Evolutionary conservation across 1,140 invertebrate species (phyloP).

Genomic region (Formica selysi): DNA sequence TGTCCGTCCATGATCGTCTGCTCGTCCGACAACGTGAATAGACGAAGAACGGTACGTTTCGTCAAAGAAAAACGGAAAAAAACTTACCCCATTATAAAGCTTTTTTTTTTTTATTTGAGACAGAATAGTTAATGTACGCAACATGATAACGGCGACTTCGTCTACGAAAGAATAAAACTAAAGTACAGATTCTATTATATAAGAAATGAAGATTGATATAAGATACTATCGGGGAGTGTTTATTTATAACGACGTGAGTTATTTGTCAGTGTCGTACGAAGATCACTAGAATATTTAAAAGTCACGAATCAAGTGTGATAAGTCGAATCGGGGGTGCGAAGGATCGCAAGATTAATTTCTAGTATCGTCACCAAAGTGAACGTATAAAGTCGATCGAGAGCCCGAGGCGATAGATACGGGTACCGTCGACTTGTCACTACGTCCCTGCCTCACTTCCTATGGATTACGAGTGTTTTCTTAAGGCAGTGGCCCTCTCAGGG

Average conservation of each 20-base stretch:
- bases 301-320: constrained; percentile 22
- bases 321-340: constrained; percentile 39
- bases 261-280: constrained; percentile 4
- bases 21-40: constrained; percentile 62
- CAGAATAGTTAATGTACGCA: constrained; percentile 4
- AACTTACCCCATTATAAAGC: background rate
- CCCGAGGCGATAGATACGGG: constrained; percentile 75
- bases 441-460: constrained; percentile 77
- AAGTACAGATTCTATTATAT: background rate
- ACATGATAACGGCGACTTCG: constrained; percentile 8
- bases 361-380: constrained; percentile 58
- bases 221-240: background rate
- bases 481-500: constrained; percentile 78
- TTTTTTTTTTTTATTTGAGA: constrained; percentile 19
- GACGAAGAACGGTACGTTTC: constrained; percentile 22
- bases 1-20: constrained; percentile 57
- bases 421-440: constrained; percentile 80
- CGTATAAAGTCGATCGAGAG: constrained; percentile 57
- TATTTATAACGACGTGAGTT: background rate
- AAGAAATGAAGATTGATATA: background rate
- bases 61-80: constrained; percentile 23
- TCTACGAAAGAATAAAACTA: background rate
- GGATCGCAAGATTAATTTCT: constrained; percentile 72
- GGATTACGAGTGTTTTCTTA: constrained; percentile 84
- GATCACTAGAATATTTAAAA: constrained; percentile 39